Percentiles rank a stretch among this genome's conserved stretches.
These are phyloP conservation scores for Gonatopus flavifemur DNA, from an alignment of 1,140 invertebrate species.

Conservation along the genomic window DNA sequence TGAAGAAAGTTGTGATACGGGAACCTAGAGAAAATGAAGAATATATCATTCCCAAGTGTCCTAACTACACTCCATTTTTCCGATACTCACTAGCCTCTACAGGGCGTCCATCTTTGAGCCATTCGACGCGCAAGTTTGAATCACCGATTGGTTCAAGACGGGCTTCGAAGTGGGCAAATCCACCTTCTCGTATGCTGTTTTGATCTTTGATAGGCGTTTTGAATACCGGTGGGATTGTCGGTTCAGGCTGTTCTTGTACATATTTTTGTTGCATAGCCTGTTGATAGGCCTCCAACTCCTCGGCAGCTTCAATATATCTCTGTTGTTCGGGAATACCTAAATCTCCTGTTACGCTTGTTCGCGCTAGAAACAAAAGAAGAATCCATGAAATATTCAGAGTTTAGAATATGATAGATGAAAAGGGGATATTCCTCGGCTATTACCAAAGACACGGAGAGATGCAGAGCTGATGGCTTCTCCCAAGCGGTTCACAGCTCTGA, in stretches of 20 bases:
- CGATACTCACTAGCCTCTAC: constrained; percentile 83
- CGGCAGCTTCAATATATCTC: constrained; percentile 89
- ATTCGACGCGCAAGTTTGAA: constrained; percentile 88
- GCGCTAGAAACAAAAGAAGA: constrained; percentile 50
- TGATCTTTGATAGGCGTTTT: constrained; percentile 91
- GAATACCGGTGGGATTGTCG: constrained; percentile 81
- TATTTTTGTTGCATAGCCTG: constrained; percentile 74
- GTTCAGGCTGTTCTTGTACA: constrained; percentile 76
- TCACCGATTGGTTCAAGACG: constrained; percentile 92
- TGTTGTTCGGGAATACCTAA: constrained; percentile 90
- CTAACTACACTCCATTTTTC: no score
- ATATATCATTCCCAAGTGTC: no score
- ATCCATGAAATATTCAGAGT: not conserved
- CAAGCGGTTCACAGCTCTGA: constrained; percentile 83
- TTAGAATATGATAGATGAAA: not conserved
- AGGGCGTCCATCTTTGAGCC: constrained; percentile 90
- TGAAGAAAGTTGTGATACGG: constrained; percentile 91
- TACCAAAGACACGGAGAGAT: constrained; percentile 73
- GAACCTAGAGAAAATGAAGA: constrained; percentile 62
- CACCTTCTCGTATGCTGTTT: constrained; percentile 84
- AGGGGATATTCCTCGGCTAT: constrained; percentile 19
- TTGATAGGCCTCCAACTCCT: constrained; percentile 90
- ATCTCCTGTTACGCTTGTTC: constrained; percentile 80
- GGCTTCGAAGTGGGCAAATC: constrained; percentile 95
- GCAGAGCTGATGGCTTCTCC: constrained; percentile 84